Evolutionary conservation across 2,113 vertebrate genomes (phyloP), one percentile per base, ranked within the genome.

Genomic region (Pterocles burchelli): DNA sequence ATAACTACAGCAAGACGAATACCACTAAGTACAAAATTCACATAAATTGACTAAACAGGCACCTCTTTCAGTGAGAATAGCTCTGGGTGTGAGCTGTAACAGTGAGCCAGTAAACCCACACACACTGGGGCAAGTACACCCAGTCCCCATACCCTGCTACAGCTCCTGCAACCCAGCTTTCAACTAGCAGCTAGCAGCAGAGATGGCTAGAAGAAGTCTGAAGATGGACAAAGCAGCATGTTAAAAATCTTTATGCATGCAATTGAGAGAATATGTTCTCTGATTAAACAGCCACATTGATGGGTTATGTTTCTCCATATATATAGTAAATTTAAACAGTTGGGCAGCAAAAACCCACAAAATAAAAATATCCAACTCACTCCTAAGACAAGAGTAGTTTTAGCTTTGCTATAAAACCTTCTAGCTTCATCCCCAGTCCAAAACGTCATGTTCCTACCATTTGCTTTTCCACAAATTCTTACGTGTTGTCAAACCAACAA

Each of bases 151-250:
- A 13, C 59, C 19, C 55, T 22, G 55, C 3, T 1, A 25, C 15
- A 22, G 34, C 34, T 71, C 52, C 31, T 1, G 0, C 1, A 41
- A 15, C 18, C 14, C 68, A 34, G 49, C 0, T 0, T 5, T 18
- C 33, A 45, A 62, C 33, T 41, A 49, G 63, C 74, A 21, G 11
- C 2, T 2, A 25, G 41, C 1, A 62, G 58, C 6, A 58, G 36
- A n/a, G 33, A 4, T 11, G 6, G 7, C 17, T 1, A 12, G 8
- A 38, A 86, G 7, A 17, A 89, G 66, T 26, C 70, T 26, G 14
- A 34, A 33, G 20, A 51, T 9, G 20, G 26, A 67, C 8, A 68
- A 7, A 68, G 52, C 26, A 67, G 34, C 33, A 13, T 1, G 15
- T 24, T 34, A 68, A 46, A 90, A 61, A 70, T 10, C 31, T 78